Conservation (phyloP, 2,797 vertebrate species). For the Trachops cirrhosus region DNA sequence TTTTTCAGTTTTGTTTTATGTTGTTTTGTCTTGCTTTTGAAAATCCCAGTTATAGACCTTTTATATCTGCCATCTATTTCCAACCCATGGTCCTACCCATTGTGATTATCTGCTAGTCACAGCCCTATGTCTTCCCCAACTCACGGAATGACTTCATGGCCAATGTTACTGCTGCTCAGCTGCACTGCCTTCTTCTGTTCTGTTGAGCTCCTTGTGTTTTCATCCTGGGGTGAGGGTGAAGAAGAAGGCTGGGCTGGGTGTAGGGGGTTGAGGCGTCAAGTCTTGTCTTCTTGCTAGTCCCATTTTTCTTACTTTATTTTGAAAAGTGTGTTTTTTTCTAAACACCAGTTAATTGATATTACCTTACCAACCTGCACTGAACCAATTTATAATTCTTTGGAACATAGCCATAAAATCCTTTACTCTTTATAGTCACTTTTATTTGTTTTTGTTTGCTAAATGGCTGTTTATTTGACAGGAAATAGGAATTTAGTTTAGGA, state of each 20-base stretch:
- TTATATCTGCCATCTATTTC: neutral
- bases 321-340: neutral
- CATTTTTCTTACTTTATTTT: neutral
- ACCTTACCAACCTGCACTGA: neutral
- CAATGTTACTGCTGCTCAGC: neutral
- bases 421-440: neutral
- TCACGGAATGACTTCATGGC: too few relatives aligned
- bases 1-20: neutral
- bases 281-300: neutral
- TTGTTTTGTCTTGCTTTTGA: neutral
- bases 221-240: accelerated
- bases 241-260: neutral
- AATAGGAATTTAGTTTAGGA: neutral
- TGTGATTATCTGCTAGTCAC: neutral
- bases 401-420: neutral
- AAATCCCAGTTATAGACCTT: neutral
- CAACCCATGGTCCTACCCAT: neutral
- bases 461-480: neutral
- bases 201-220: neutral
- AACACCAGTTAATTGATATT: neutral
- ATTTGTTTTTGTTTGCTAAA: neutral
- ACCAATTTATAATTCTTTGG: neutral
- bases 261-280: accelerated
- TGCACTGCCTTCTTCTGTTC: neutral
- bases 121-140: neutral